These are phyloP conservation scores for Oryzias javanicus DNA, from an alignment of 2,113 vertebrate species.

Conservation along the genomic window DNA sequence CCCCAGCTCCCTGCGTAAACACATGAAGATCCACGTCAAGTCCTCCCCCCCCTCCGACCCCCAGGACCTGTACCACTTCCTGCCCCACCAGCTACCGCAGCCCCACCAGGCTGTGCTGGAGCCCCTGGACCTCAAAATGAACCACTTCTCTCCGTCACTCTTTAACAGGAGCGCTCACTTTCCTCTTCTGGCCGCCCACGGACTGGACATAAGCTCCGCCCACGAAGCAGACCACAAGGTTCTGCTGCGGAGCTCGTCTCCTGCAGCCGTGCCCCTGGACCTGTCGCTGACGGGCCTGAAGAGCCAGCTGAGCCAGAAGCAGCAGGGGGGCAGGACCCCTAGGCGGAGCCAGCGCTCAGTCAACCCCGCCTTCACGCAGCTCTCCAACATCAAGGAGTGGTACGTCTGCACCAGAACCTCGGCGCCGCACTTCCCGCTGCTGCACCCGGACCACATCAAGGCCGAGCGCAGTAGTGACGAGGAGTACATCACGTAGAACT, in stretches of 20 bases:
- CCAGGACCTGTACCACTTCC: slow-evolving; percentile 55
- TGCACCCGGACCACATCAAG: slow-evolving; percentile 71
- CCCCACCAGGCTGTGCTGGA: slow-evolving; percentile 55
- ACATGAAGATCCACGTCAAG: slow-evolving; percentile 97
- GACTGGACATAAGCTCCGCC: slow-evolving; percentile 30
- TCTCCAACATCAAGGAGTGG: slow-evolving; percentile 97
- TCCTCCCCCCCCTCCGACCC: slow-evolving; percentile 84
- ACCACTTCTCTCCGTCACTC: slow-evolving; percentile 52
- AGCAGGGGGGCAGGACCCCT: slow-evolving; percentile 42
- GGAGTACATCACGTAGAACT: slow-evolving; percentile 62
- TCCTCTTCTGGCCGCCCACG: slow-evolving; percentile 43
- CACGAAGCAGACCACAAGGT: slow-evolving; percentile 46
- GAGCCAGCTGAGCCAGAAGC: slow-evolving; percentile 69
- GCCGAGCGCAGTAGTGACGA: slow-evolving; percentile 69
- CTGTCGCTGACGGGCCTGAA: slow-evolving; percentile 72
- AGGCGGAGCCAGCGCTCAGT: slow-evolving; percentile 61
- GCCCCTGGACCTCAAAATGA: slow-evolving; percentile 71
- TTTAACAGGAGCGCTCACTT: slow-evolving; percentile 28
- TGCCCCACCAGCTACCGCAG: slow-evolving; percentile 50
- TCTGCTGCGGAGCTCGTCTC: slow-evolving; percentile 59
- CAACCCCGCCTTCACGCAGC: slow-evolving; percentile 86
- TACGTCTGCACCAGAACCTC: slow-evolving; percentile 90
- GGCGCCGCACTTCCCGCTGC: slow-evolving; percentile 55
- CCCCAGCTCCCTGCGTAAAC: slow-evolving; percentile 93
- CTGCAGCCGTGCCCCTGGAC: slow-evolving; percentile 60